A percentile compares a stretch with the other conserved stretches of the same genome.
phyloP scores from a whole-genome alignment of 2,797 vertebrate genomes.

The Erethizon dorsatum region DNA sequence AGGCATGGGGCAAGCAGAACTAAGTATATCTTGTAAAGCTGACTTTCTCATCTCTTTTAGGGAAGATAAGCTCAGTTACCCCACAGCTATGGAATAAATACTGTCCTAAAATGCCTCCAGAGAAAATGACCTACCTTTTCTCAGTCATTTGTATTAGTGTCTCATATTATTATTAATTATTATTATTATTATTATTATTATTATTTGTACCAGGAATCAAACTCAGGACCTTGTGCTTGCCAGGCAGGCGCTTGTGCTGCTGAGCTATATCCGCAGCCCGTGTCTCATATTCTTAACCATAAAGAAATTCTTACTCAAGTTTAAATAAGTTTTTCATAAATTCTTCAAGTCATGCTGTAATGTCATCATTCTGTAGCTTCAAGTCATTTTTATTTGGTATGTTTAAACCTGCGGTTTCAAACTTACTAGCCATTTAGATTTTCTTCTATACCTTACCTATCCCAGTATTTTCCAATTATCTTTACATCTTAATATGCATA shows the following conservation, averaged over 20 bases:
- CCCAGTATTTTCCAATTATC: slow-evolving; percentile 9
- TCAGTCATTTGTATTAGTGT: background rate
- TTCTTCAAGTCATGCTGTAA: background rate
- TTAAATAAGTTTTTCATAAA: slow-evolving; percentile 35
- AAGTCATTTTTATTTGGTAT: slow-evolving; percentile 51
- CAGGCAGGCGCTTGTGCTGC: too few species aligned
- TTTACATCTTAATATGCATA: slow-evolving; percentile 14
- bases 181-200: too few species aligned
- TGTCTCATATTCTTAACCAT: background rate
- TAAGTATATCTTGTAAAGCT: slow-evolving; percentile 62
- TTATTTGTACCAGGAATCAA: too few species aligned
- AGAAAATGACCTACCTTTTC: slow-evolving; percentile 48
- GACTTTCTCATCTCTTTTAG: background rate
- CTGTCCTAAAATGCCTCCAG: slow-evolving; percentile 3
- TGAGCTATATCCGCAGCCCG: too few species aligned
- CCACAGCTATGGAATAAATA: slow-evolving; percentile 55
- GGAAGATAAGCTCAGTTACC: slow-evolving; percentile 34
- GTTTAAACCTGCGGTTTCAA: slow-evolving; percentile 45
- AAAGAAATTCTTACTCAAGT: slow-evolving; percentile 46
- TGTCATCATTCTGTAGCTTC: background rate
- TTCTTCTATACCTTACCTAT: slow-evolving; percentile 12
- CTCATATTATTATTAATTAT: background rate
- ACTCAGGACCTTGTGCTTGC: too few species aligned
- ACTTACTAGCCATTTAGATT: slow-evolving; percentile 20
- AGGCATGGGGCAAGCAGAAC: background rate